Conservation (phyloP, 1,140 invertebrate species). For the Bilobella aurantiaca region DNA sequence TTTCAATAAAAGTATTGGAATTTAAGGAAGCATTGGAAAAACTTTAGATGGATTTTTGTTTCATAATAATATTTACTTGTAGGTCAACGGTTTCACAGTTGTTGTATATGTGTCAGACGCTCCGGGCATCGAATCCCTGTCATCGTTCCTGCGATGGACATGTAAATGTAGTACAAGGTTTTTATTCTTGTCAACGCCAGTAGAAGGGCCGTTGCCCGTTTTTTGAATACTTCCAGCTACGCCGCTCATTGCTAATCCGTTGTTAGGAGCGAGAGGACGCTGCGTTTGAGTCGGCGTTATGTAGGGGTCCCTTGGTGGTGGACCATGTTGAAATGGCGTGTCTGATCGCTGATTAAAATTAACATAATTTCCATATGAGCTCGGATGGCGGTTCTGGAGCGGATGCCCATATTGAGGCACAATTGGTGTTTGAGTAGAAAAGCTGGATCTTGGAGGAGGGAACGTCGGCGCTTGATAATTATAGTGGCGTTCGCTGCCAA, state of each 20-base stretch:
- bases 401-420: too few relatives aligned
- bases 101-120: constrained; percentile 18
- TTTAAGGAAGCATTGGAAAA: too few relatives aligned
- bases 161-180: constrained; percentile 32
- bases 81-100: constrained; percentile 29
- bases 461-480: not conserved
- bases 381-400: too few relatives aligned
- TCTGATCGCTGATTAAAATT: too few relatives aligned
- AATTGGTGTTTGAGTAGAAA: not conserved
- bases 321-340: too few relatives aligned
- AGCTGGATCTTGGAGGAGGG: not conserved
- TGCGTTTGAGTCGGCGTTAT: not conserved
- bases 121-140: constrained; percentile 13
- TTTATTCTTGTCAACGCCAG: constrained; percentile 24
- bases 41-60: too few relatives aligned
- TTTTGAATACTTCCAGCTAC: too few relatives aligned
- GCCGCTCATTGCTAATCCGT: not conserved
- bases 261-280: not conserved
- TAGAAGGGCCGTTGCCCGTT: not conserved
- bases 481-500: not conserved
- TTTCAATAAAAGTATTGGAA: too few relatives aligned
- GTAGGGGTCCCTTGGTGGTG: not conserved
- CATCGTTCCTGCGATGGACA: constrained; percentile 30
- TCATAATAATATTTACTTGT: constrained; percentile 31
- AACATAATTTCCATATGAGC: too few relatives aligned